phyloP scores from a whole-genome alignment of 2,888 invertebrate species.

The Lymantria dispar region DNA sequence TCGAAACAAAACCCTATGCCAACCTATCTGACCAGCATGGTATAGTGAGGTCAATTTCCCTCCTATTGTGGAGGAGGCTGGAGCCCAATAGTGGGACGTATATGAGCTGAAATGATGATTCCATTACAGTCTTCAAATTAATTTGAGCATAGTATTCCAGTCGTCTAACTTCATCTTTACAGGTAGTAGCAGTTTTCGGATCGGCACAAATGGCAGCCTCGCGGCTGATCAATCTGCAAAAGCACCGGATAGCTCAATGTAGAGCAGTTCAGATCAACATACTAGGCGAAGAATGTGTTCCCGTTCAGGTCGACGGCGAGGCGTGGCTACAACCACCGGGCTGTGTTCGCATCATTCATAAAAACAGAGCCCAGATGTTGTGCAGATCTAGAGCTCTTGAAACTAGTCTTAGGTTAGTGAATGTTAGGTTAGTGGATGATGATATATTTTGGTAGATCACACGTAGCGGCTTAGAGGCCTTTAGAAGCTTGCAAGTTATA shows the following conservation, averaged over 20 bases:
- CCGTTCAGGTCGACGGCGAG: slow-evolving; percentile 96
- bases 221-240: slow-evolving; percentile 95
- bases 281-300: slow-evolving; percentile 94
- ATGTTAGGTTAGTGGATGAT: slow-evolving; percentile 31
- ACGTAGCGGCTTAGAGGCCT: slow-evolving; percentile 15
- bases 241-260: slow-evolving; percentile 98
- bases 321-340: slow-evolving; percentile 99
- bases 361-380: slow-evolving; percentile 98
- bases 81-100: no score
- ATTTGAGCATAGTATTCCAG: no score
- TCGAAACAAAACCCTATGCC: no score
- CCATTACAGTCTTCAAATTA: no score
- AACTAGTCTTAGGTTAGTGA: slow-evolving; percentile 87
- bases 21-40: no score
- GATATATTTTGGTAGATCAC: slow-evolving; percentile 15
- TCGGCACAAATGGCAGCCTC: slow-evolving; percentile 99
- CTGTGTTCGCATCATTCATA: slow-evolving; percentile 96
- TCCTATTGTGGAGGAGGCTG: no score
- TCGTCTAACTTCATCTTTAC: not conserved
- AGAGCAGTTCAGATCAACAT: slow-evolving; percentile 98
- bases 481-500: not conserved
- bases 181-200: slow-evolving; percentile 96
- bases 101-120: no score
- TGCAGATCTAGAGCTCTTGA: slow-evolving; percentile 95
- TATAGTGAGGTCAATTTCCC: no score